A percentile compares a stretch with the other conserved stretches of the same genome.
phyloP scores from a whole-genome alignment of 2,797 vertebrate genomes.

The Kryptopterus vitreolus region DNA sequence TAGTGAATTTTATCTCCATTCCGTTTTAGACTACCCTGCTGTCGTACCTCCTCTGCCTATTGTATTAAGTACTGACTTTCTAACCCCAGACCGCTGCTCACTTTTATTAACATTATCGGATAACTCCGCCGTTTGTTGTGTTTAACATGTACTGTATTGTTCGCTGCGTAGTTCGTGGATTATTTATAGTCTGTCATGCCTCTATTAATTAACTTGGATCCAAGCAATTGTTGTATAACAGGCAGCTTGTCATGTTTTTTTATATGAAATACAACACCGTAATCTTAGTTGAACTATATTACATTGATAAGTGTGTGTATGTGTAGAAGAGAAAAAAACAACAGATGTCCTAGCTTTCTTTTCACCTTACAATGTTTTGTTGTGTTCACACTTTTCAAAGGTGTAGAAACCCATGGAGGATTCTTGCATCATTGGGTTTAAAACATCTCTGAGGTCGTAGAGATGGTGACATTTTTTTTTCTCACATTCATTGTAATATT shows the following conservation, averaged over 20 bases:
- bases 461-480: background rate
- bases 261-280: background rate
- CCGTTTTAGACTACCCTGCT: background rate
- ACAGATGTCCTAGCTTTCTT: background rate
- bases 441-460: background rate
- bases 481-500: background rate
- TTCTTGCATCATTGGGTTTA: constrained; percentile 4
- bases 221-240: background rate
- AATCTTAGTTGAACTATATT: background rate
- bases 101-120: background rate
- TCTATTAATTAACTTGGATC: background rate
- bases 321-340: background rate
- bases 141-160: background rate
- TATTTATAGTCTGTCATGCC: background rate
- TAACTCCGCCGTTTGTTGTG: background rate
- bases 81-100: background rate
- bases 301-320: too few species aligned
- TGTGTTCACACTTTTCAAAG: constrained; percentile 21
- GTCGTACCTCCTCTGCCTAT: background rate
- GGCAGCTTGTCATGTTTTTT: background rate
- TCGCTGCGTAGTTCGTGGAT: background rate
- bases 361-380: background rate
- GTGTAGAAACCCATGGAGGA: background rate
- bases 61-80: background rate
- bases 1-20: background rate